Base-by-base conservation (phyloP, 2,888 invertebrate genomes). In the Biston betularia region DNA sequence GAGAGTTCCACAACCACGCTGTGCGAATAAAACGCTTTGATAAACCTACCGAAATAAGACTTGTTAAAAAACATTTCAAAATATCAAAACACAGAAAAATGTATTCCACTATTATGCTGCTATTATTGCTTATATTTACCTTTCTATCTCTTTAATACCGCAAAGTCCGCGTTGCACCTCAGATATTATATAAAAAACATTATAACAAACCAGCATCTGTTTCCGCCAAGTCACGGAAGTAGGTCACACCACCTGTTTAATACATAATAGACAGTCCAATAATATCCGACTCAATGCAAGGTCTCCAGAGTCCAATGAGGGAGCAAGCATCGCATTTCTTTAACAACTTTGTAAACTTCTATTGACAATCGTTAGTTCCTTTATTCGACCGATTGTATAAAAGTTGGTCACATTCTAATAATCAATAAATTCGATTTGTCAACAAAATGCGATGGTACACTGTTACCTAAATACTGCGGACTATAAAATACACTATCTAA, bases 211-310 rank as follows among this genome's bases (percentile, higher is more conserved):
- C 24, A 50, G 12, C 50, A 59, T 52, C 44, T 44, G 52, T 60
- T 38, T 38, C 42, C 12, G 12, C 33, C 33, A 45, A 54, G 54
- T n/a, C n/a, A 12, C 14, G 33, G 49, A 68, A 67, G 55, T 74
- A 66, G 72, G 70, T 72, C 69, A 65, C 48, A 65, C 12, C 62
- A 46, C 12, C 63, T 63, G 70, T 7, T 63, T 58, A 72, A 65
- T 72, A 68, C 58, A 59, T 70, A 71, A 71, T 67, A 65, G 64
- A 24, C 69, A 60, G 63, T 65, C 63, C 58, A 69, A 69, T 59
- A 63, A 58, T 42, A 57, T 14, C 40, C 40, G 15, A n/a, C 12
- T 34, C 12, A 34, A 6, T 33, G 64, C 64, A 42, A 54, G 11
- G 6, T 12, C 50, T 50, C 14, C 14, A 14, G 9, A 48, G 10